phyloP scores from a whole-genome alignment of 2,888 invertebrate species.

The Harpalus rufipes region DNA sequence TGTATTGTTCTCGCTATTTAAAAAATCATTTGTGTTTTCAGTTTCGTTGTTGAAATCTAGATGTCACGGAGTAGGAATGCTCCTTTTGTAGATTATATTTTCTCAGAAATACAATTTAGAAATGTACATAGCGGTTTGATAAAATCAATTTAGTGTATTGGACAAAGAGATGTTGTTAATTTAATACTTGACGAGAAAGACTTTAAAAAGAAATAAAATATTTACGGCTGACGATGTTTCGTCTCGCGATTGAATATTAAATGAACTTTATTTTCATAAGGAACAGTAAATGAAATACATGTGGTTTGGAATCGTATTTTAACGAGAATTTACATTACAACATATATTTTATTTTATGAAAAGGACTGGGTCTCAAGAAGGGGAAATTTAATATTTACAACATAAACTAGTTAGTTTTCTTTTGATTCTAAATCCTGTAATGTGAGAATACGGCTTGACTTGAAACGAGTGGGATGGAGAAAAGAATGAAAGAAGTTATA shows the following conservation, averaged over 20 bases:
- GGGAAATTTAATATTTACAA: conserved; percentile 18
- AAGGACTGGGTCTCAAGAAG: neutral
- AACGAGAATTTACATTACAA: neutral
- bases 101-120: conserved; percentile 41
- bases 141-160: conserved; percentile 46
- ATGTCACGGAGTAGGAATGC: conserved; percentile 15
- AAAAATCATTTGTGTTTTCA: conserved; percentile 6
- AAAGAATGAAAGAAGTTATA: conserved; percentile 39
- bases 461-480: neutral
- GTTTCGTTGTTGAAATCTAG: neutral
- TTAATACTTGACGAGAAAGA: conserved; percentile 40
- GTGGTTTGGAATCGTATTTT: conserved; percentile 9
- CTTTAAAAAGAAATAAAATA: conserved; percentile 48
- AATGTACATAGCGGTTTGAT: conserved; percentile 46
- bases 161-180: conserved; percentile 48
- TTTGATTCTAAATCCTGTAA: conserved; percentile 6
- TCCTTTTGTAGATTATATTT: conserved; percentile 45
- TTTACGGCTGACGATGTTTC: conserved; percentile 38
- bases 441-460: neutral
- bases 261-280: conserved; percentile 26
- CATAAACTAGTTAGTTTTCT: conserved; percentile 14
- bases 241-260: conserved; percentile 44
- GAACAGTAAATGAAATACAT: conserved; percentile 38
- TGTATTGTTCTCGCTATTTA: neutral
- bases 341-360: neutral